Evolutionary conservation across 2,888 invertebrate species (phyloP).

Genomic region (Phalangium opilio): DNA sequence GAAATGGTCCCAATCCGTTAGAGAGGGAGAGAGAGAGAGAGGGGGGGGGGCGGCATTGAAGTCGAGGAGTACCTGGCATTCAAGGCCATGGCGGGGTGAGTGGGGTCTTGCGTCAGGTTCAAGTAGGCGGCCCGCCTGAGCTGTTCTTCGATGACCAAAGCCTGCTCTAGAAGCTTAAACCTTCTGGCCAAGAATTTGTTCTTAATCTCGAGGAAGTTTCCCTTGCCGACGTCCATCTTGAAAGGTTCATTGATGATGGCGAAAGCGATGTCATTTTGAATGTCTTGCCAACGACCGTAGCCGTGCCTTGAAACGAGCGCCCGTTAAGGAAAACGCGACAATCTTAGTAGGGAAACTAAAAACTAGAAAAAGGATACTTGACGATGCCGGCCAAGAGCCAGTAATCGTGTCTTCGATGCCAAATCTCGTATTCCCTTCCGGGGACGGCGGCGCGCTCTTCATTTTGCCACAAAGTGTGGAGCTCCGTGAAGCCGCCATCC

Average conservation of each 20-base stretch:
- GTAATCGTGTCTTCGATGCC: constrained; percentile 98
- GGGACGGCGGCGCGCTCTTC: constrained; percentile 93
- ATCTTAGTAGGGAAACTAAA: not conserved
- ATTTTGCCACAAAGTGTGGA: constrained; percentile 96
- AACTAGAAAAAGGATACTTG: constrained; percentile 39
- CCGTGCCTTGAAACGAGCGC: constrained; percentile 64
- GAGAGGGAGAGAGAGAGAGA: too few species aligned
- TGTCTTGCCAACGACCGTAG: constrained; percentile 98
- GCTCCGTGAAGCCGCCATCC: constrained; percentile 97
- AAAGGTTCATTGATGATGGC: constrained; percentile 99
- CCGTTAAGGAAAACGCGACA: too few species aligned
- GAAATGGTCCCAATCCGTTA: too few species aligned
- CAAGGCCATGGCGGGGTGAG: constrained; percentile 93
- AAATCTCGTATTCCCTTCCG: constrained; percentile 93
- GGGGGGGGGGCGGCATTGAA: too few species aligned
- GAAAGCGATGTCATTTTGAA: constrained; percentile 92
- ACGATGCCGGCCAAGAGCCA: constrained; percentile 98
- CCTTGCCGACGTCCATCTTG: constrained; percentile 97
- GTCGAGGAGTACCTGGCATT: constrained; percentile 66
- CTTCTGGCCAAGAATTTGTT: constrained; percentile 96
- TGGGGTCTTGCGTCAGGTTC: constrained; percentile 90
- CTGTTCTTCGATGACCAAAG: constrained; percentile 96
- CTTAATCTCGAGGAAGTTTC: constrained; percentile 97
- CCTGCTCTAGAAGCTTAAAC: constrained; percentile 96
- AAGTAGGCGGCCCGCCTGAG: constrained; percentile 89